Evolutionary conservation across 2,888 invertebrate species (phyloP).

Genomic region (Scaptomyza reducta): DNA sequence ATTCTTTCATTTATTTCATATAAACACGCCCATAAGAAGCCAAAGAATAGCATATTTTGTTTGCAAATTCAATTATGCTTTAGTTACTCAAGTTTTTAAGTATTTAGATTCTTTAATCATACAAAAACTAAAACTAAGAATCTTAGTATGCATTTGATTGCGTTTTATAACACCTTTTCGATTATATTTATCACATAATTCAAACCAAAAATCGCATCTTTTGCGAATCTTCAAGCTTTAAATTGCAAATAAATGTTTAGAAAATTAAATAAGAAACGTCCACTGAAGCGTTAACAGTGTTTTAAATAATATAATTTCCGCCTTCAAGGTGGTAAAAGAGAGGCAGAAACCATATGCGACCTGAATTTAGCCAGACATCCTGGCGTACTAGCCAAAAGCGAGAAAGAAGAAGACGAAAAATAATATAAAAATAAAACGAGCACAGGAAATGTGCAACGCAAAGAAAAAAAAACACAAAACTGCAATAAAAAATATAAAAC

Average conservation of each 20-base stretch:
- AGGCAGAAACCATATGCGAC: slow-evolving; percentile 31
- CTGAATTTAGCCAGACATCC: slow-evolving; percentile 59
- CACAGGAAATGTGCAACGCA: slow-evolving; percentile 51
- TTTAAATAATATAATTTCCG: slow-evolving; percentile 35
- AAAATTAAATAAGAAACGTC: slow-evolving; percentile 41
- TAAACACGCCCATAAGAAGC: not conserved
- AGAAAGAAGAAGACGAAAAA: slow-evolving; percentile 4
- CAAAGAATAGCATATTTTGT: not conserved
- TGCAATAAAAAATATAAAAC: slow-evolving; percentile 13
- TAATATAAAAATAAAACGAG: slow-evolving; percentile 11
- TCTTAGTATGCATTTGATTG: no score
- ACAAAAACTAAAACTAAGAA: no score
- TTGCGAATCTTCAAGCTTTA: not conserved
- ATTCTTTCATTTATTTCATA: not conserved
- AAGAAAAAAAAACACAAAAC: slow-evolving; percentile 18
- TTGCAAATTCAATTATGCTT: not conserved
- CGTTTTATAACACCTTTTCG: no score
- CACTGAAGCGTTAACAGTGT: slow-evolving; percentile 22
- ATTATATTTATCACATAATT: not conserved
- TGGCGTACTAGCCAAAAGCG: slow-evolving; percentile 34
- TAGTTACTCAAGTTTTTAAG: no score
- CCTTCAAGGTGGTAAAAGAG: not conserved
- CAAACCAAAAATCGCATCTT: not conserved
- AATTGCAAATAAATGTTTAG: slow-evolving; percentile 14
- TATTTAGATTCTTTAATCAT: no score